Evolutionary conservation across 2,113 vertebrate genomes (phyloP).

Genomic region (Benitochromis conjunctus): DNA sequence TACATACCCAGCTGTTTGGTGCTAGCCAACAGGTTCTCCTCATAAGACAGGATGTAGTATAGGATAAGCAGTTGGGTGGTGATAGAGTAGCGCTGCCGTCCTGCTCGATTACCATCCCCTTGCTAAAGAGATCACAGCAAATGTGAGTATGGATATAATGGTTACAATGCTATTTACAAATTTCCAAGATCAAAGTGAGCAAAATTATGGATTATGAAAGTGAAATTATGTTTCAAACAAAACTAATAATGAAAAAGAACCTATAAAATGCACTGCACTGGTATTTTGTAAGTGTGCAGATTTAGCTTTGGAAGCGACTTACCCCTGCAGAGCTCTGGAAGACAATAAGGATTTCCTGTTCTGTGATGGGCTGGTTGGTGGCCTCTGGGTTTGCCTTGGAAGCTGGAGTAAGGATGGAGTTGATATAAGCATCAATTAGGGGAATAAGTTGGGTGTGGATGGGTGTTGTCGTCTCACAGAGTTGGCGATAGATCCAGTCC

Average conservation of each 20-base stretch:
- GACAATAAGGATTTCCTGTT: constrained; percentile 92
- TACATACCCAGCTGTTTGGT: constrained; percentile 89
- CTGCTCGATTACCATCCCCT: constrained; percentile 75
- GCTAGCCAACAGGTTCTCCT: constrained; percentile 92
- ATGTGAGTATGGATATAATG: not conserved
- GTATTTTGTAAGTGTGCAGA: not conserved
- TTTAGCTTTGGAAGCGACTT: not conserved
- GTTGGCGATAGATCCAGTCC: constrained; percentile 98
- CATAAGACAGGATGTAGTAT: constrained; percentile 94
- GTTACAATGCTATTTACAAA: not conserved
- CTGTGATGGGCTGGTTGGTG: constrained; percentile 96
- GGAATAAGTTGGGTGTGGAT: constrained; percentile 95
- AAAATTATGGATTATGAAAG: not conserved
- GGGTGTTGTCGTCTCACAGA: constrained; percentile 90
- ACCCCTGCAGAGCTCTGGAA: constrained; percentile 87
- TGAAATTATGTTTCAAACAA: not conserved
- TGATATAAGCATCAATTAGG: constrained; percentile 95
- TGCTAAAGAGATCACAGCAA: constrained; percentile 48
- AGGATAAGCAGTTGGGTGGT: constrained; percentile 93
- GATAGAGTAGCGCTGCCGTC: constrained; percentile 81
- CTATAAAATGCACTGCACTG: not conserved
- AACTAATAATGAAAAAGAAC: fast-evolving
- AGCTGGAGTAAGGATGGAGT: constrained; percentile 95
- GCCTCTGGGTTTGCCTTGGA: constrained; percentile 97
- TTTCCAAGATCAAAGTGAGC: not conserved